phyloP scores from a whole-genome alignment of 2,888 invertebrate genomes.

The Alviniconcha strummeri region DNA sequence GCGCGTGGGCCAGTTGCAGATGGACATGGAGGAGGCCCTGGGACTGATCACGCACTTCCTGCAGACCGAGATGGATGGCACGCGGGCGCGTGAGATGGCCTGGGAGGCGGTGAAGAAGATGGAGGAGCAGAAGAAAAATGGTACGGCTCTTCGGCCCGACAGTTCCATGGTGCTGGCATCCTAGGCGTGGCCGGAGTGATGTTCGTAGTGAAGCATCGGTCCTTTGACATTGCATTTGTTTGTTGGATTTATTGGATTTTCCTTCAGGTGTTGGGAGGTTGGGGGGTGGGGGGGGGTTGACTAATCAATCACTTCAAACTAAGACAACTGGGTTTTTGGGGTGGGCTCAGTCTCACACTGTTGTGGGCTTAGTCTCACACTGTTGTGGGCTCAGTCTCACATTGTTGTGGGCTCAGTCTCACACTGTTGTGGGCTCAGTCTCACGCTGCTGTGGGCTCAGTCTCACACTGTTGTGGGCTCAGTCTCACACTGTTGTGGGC shows the following conservation, averaged over 20 bases:
- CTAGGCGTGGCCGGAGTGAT: background rate
- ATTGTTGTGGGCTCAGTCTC: no score
- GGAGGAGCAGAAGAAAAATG: constrained; percentile 37
- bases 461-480: no score
- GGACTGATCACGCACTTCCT: constrained; percentile 65
- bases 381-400: no score
- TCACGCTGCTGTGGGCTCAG: no score
- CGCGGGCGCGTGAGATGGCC: constrained; percentile 51
- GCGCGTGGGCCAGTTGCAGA: constrained; percentile 57
- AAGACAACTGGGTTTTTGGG: no score
- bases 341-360: no score
- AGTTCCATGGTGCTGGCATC: background rate
- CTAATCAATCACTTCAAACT: no score
- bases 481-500: no score
- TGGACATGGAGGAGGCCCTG: constrained; percentile 64
- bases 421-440: no score
- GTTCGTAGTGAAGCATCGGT: background rate
- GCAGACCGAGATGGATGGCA: constrained; percentile 62
- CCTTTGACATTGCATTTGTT: background rate
- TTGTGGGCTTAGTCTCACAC: no score
- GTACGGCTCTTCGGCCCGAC: background rate
- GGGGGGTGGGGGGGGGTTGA: no score
- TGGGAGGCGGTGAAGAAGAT: constrained; percentile 48
- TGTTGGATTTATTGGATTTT: background rate
- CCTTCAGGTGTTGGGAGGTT: no score